Percentiles rank a stretch among this genome's conserved stretches.
phyloP scores from a whole-genome alignment of 1,140 invertebrate species.

The Lepidostoma basale region DNA sequence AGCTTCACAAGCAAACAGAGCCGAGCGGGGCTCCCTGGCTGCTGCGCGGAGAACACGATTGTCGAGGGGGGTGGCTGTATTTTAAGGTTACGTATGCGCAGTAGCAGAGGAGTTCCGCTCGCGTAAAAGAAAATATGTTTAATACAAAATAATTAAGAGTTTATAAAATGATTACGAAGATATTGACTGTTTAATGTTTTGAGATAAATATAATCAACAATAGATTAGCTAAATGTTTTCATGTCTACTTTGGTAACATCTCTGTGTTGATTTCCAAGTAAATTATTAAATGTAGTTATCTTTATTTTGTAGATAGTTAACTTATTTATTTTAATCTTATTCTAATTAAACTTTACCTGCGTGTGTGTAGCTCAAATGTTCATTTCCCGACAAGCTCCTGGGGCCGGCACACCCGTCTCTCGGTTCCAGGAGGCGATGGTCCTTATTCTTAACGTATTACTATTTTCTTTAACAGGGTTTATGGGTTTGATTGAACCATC shows the following conservation, averaged over 20 bases:
- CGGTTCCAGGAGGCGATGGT: too few relatives aligned
- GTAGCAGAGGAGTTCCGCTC: too few relatives aligned
- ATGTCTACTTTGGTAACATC: constrained; percentile 1
- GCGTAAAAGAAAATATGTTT: background rate
- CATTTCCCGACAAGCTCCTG: too few relatives aligned
- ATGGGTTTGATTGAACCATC: too few relatives aligned
- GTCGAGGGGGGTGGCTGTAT: too few relatives aligned
- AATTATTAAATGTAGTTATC: constrained; percentile 9
- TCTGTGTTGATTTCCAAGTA: constrained; percentile 4
- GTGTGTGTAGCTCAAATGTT: constrained; percentile 27
- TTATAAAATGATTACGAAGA: constrained; percentile 26
- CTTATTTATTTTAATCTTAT: constrained; percentile 34
- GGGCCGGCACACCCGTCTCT: too few relatives aligned
- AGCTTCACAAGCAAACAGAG: too few relatives aligned
- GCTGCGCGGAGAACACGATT: too few relatives aligned
- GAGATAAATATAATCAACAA: constrained; percentile 23
- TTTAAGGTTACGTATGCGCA: too few relatives aligned
- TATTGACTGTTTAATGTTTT: constrained; percentile 42
- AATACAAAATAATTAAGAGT: constrained; percentile 30
- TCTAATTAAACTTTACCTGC: constrained; percentile 12
- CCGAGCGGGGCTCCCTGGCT: too few relatives aligned
- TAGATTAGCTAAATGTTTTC: constrained; percentile 27
- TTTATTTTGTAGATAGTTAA: constrained; percentile 36
- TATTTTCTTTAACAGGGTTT: too few relatives aligned
- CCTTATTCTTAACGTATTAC: too few relatives aligned